These are phyloP conservation scores for Autographa pulchrina DNA, from an alignment of 2,888 invertebrate species.

Conservation along the genomic window DNA sequence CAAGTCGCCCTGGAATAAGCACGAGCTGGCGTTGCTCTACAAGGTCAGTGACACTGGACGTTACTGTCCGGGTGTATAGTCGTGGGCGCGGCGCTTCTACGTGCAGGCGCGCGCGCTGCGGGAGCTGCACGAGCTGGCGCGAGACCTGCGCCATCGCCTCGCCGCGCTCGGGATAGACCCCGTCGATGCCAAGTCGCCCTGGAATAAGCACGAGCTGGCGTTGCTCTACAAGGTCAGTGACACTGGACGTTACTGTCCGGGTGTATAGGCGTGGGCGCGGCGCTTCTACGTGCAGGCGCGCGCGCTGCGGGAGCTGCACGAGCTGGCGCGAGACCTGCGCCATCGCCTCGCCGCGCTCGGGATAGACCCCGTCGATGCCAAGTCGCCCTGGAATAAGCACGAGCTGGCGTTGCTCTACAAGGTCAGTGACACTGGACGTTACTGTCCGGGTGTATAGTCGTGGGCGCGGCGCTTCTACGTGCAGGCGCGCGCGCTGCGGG, in stretches of 20 bases:
- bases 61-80: too few relatives aligned
- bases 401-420: conserved; percentile 73
- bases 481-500: conserved; percentile 92
- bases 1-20: conserved; percentile 75
- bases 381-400: conserved; percentile 76
- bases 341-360: conserved; percentile 90
- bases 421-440: background rate
- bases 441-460: too few relatives aligned
- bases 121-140: conserved; percentile 92
- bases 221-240: conserved; percentile 62
- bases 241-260: background rate
- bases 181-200: conserved; percentile 76
- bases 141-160: conserved; percentile 92
- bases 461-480: conserved; percentile 91
- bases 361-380: conserved; percentile 86
- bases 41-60: background rate
- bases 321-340: conserved; percentile 92
- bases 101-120: conserved; percentile 92
- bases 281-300: conserved; percentile 92
- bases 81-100: conserved; percentile 90
- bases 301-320: conserved; percentile 93
- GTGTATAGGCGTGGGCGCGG: too few relatives aligned
- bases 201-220: conserved; percentile 75
- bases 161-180: conserved; percentile 89
- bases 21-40: conserved; percentile 74